Conservation (phyloP, 2,797 vertebrate genomes). For the Petrocephalus sullivani region DNA sequence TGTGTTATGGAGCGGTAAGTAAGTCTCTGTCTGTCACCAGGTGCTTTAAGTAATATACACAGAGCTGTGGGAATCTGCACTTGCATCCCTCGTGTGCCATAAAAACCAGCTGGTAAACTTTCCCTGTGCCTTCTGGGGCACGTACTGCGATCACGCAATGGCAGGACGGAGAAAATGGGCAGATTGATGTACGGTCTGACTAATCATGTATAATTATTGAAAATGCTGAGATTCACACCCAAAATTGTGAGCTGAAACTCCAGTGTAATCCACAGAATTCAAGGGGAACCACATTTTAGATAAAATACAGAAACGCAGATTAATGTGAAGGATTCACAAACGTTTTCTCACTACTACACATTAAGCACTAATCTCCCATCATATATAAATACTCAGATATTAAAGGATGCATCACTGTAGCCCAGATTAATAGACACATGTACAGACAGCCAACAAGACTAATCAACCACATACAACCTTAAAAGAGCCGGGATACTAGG, state of each 20-base stretch:
- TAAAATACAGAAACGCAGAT: not conserved
- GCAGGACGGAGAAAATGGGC: not conserved
- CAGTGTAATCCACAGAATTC: not conserved
- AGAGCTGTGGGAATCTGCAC: not conserved
- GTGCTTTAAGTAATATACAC: not conserved
- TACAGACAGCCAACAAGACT: not conserved
- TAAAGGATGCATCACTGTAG: not conserved
- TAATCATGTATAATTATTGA: constrained; percentile 1
- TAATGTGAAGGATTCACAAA: not conserved
- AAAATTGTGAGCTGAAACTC: not conserved
- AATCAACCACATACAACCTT: not conserved
- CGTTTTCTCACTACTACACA: not conserved
- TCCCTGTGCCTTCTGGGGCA: not conserved
- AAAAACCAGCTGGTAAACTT: not conserved
- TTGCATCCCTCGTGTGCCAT: not conserved
- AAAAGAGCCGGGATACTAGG: not conserved
- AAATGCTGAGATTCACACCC: not conserved
- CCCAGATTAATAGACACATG: not conserved
- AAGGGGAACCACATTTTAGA: not conserved
- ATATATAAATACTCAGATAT: not conserved
- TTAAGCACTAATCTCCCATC: not conserved
- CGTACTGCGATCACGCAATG: not conserved
- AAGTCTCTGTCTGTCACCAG: not conserved
- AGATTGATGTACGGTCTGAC: not conserved
- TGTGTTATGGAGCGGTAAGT: not conserved